Base-by-base conservation (phyloP, 2,797 vertebrate genomes). In the Phoebastria nigripes region DNA sequence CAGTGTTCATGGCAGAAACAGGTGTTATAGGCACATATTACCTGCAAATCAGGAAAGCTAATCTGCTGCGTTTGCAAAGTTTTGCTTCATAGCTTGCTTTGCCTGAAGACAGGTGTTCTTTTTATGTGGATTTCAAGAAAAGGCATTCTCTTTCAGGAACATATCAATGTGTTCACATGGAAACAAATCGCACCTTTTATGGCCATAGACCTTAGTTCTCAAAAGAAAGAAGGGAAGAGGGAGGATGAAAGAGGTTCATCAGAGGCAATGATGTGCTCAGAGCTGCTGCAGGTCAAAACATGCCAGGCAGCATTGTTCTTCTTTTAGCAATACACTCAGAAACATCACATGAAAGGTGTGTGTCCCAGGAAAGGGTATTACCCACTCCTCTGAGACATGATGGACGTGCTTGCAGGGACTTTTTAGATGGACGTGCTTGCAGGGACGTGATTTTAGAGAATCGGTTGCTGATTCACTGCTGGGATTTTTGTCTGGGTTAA, bases 401-500 rank as follows among this genome's bases (percentile, higher is more conserved):
- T 24, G 66, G 81, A 96, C 78, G 82, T 97, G 96, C 72, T 93
- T 80, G 18, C 46, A 39, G 47, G 51, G 61, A 56, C 0, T 22
- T 82, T 87, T 52, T 44, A 52, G 92, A 62, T 47, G 55, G 59
- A 65, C 12, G n/a, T 94, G 76, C 76, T 87, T 84, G 42, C 31
- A 52, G 69, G 33, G 63, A 84, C 1, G 9, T 70, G n/a, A 86
- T 72, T 72, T 59, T 58, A 59, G 49, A 86, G 84, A 90, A 58
- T 46, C 26, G 3, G 76, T 85, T 94, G 90, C 65, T 96, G 84
- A 96, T 94, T 97, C 90, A 97, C 74, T 33, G 26, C 54, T 52
- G n/a, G 44, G 61, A 58, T 61, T 82, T 93, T 72, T n/a, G 4
- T 65, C 55, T 16, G 58, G 56, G 84, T 95, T 96, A 96, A 93